phyloP scores from a whole-genome alignment of 2,113 vertebrate species.

The Anser brachyrhynchus region DNA sequence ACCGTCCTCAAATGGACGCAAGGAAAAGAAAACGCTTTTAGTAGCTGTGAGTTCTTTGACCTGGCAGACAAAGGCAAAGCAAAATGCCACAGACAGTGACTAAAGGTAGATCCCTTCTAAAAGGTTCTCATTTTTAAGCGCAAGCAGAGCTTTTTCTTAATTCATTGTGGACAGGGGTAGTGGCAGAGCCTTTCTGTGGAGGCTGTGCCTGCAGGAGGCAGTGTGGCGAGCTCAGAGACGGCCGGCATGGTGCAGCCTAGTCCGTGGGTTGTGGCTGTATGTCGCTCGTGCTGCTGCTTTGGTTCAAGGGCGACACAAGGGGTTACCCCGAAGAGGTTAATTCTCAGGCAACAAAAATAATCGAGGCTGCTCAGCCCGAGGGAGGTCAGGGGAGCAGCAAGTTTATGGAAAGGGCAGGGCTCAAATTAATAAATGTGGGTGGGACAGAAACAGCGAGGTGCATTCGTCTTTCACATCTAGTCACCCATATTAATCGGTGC shows the following conservation, averaged over 20 bases:
- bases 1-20: background rate
- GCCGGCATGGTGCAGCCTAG: background rate
- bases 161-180: background rate
- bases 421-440: constrained; percentile 33
- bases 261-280: background rate
- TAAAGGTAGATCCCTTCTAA: background rate
- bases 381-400: constrained; percentile 26
- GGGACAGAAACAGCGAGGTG: background rate
- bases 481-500: constrained; percentile 62
- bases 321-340: background rate
- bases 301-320: background rate
- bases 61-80: background rate
- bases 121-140: background rate
- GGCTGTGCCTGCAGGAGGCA: background rate
- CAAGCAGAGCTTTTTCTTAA: background rate
- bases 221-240: no score
- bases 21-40: background rate
- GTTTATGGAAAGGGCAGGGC: constrained; percentile 16
- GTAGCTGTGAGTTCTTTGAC: background rate
- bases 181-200: background rate
- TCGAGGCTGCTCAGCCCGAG: background rate
- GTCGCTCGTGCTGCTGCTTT: background rate
- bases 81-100: background rate
- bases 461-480: constrained; percentile 45
- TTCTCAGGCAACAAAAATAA: background rate